Evolutionary conservation across 1,140 invertebrate species (phyloP).

Genomic region (Trichogramma pretiosum): DNA sequence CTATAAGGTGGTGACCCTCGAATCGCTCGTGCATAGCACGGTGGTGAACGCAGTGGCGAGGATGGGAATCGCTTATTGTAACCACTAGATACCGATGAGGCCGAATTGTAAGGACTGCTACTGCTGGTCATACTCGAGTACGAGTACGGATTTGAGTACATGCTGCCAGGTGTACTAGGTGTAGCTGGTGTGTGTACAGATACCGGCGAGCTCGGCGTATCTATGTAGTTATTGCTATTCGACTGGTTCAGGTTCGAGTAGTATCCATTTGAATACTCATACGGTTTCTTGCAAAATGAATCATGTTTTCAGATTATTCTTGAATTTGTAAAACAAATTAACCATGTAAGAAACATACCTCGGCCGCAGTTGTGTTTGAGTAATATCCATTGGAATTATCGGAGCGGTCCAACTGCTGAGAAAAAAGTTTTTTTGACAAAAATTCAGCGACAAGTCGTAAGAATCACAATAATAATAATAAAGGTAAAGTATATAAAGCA

Average conservation of each 20-base stretch:
- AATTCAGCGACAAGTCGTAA: no score
- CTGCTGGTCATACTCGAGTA: slow-evolving; percentile 27
- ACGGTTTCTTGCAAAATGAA: no score
- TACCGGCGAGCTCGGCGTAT: slow-evolving; percentile 33
- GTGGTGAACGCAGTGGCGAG: slow-evolving; percentile 23
- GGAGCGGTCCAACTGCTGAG: slow-evolving; percentile 18
- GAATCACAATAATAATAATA: no score
- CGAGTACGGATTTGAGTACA: slow-evolving; percentile 38
- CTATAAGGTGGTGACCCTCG: slow-evolving; percentile 40
- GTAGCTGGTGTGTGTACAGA: slow-evolving; percentile 43
- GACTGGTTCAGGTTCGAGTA: no score
- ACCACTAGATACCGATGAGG: slow-evolving; percentile 22
- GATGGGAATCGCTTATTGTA: slow-evolving; percentile 26
- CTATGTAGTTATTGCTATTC: no score
- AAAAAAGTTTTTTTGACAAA: no score
- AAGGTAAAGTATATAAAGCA: slow-evolving; percentile 3
- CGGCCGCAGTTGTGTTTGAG: slow-evolving; percentile 14
- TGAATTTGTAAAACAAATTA: no score
- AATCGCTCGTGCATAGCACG: slow-evolving; percentile 36
- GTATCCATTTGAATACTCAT: no score
- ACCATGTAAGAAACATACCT: no score
- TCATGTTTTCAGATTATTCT: no score
- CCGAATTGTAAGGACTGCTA: slow-evolving; percentile 26
- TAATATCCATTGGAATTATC: slow-evolving; percentile 28
- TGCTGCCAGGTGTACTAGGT: slow-evolving; percentile 47